Percentiles rank a stretch among this genome's conserved stretches.
Conservation (phyloP, 2,113 vertebrate species). For the Xenotilapia flavipinnis region DNA sequence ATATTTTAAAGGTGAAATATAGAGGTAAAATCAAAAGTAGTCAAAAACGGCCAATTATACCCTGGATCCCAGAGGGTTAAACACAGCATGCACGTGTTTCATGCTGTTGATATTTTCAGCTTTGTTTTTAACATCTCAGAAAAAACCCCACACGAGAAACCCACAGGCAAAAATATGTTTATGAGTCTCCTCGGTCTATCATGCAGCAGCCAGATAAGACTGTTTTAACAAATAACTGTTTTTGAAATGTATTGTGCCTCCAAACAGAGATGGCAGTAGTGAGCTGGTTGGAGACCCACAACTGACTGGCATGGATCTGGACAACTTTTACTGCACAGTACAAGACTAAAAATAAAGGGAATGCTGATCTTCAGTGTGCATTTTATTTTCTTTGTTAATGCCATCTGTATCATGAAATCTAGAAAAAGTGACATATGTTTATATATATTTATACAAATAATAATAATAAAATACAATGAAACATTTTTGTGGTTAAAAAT, state of each 20-base stretch:
- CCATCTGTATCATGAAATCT: neutral
- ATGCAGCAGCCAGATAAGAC: neutral
- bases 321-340: rapidly evolving
- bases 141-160: rapidly evolving
- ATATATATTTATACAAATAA: neutral
- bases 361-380: neutral
- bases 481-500: neutral
- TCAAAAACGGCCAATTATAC: no score
- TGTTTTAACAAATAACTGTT: neutral
- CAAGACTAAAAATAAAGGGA: no score
- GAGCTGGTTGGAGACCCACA: neutral
- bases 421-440: neutral
- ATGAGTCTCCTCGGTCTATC: neutral
- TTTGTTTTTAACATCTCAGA: neutral
- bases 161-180: neutral
- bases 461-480: rapidly evolving
- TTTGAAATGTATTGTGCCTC: neutral
- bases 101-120: neutral
- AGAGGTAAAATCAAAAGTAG: no score
- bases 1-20: no score
- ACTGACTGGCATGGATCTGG: neutral
- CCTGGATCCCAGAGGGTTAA: no score
- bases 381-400: neutral
- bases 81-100: neutral
- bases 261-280: neutral